Conservation (phyloP, 2,113 vertebrate genomes). For the Seriola quinqueradiata region DNA sequence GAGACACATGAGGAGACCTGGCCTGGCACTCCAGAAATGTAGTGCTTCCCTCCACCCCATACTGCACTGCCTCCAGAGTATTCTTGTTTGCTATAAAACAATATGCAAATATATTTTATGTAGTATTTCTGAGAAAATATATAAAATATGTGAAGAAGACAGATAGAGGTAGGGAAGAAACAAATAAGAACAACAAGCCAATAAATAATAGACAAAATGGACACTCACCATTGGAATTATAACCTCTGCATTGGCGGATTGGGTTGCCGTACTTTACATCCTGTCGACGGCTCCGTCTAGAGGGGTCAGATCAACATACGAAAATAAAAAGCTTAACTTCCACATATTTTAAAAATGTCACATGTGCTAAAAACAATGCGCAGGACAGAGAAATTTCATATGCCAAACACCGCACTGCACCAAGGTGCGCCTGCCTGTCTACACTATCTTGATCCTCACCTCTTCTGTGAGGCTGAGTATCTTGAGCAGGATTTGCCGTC, state of each 20-base stretch:
- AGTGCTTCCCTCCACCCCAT: conserved; percentile 95
- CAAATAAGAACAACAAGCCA: not conserved
- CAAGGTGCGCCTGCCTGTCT: not conserved
- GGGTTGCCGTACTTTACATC: conserved; percentile 90
- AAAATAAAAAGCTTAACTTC: conserved; percentile 51
- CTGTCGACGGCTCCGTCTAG: conserved; percentile 88
- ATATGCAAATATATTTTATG: not conserved
- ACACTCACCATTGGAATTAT: conserved; percentile 87
- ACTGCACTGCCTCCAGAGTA: conserved; percentile 91
- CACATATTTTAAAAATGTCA: not conserved
- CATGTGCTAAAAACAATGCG: not conserved
- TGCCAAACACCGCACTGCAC: not conserved
- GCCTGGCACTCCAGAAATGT: conserved; percentile 98
- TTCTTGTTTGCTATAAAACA: conserved; percentile 92
- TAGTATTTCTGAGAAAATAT: not conserved
- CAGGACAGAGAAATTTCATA: not conserved
- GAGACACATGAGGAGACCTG: conserved; percentile 92
- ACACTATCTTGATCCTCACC: conserved; percentile 80
- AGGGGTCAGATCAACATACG: conserved; percentile 53
- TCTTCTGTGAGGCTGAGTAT: conserved; percentile 96
- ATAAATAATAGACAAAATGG: not conserved
- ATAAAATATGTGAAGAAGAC: not conserved
- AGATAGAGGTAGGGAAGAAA: not conserved
- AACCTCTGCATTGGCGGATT: conserved; percentile 88
- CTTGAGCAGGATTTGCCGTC: conserved; percentile 96